Conservation (phyloP, 1,140 invertebrate species). For the Drosophila littoralis region DNA sequence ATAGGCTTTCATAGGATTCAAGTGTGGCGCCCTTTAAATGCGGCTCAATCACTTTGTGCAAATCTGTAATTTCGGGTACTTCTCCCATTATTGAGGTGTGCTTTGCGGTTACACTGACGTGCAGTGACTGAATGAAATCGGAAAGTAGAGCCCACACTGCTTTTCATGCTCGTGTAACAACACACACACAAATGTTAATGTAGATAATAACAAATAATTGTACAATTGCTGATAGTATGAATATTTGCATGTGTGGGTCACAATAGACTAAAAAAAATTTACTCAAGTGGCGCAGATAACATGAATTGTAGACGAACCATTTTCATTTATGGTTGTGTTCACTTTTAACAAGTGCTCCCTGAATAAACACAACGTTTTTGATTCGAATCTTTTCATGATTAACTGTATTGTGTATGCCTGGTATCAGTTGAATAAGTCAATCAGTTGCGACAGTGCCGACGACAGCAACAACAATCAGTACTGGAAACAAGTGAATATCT, state of each 20-base stretch:
- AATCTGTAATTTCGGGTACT: constrained; percentile 67
- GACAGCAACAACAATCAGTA: constrained; percentile 40
- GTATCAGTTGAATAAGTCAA: constrained; percentile 52
- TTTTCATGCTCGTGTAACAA: constrained; percentile 34
- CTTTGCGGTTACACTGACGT: constrained; percentile 16
- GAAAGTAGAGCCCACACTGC: not conserved
- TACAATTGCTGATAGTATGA: not conserved
- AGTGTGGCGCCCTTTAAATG: constrained; percentile 59
- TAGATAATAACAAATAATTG: constrained; percentile 19
- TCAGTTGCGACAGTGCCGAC: constrained; percentile 35
- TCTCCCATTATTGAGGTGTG: constrained; percentile 52
- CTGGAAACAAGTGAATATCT: constrained; percentile 26
- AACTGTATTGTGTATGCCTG: constrained; percentile 43
- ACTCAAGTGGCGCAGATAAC: constrained; percentile 60
- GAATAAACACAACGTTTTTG: constrained; percentile 45
- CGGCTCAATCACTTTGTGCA: constrained; percentile 65
- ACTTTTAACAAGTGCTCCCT: constrained; percentile 13
- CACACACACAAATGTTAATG: constrained; percentile 8
- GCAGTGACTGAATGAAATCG: constrained; percentile 41
- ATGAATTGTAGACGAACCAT: constrained; percentile 14
- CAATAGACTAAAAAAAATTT: constrained; percentile 33
- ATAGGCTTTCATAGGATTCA: constrained; percentile 56
- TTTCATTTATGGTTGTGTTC: constrained; percentile 30
- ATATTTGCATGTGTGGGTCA: constrained; percentile 14
- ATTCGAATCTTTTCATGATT: constrained; percentile 43